Evolutionary conservation across 2,113 vertebrate genomes (phyloP), one percentile per base, ranked within the genome.

Genomic region (Carassius gibelio): DNA sequence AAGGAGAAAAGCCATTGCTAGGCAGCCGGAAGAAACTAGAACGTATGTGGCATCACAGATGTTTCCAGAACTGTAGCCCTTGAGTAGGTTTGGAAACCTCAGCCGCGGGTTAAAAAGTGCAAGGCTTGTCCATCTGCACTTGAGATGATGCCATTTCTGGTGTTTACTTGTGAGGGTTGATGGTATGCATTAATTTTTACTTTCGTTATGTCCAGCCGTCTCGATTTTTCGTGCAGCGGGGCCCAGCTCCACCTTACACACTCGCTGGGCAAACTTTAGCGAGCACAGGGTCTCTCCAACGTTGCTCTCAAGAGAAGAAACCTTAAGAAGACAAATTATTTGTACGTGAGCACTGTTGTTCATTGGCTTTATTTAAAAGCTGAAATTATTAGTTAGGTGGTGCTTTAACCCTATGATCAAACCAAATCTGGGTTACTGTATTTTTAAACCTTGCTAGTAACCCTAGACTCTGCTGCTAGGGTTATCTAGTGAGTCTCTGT

Each of bases 231-330:
- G 94, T 69, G 95, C 92, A 4, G 97, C 97, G 0, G 96, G 97
- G 4, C 97, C 97, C 74, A 97, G 93, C 77, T 97, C 96, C 92
- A 98, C 97, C 69, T 95, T 96, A 85, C 96, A 96, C 69, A 97
- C 97, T 11, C 95, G 93, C 90, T 97, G 95, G 1, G 97, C 97
- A 23, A 98, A 97, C 91, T 97, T 97, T 52, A 98, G 95, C 0
- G 97, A 98, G 88, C 96, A 98, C 76, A 97, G 80, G 0, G 97
- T 97, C 90, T 98, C 97, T 11, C 95, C 96, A 11, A 94, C 91
- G 0, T 98, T 96, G 82, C 94, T 94, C 1, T 95, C 94, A 90
- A 96, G 91, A 2, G 95, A 94, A 11, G 96, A 97, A 68, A 98
- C 95, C 97, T 97, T 86, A 15, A 79, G 59, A n/a, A 61, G 86